Evolutionary conservation across 1,140 invertebrate species (phyloP), one percentile per base, ranked within the genome.

Genomic region (Nasonia longicornis): DNA sequence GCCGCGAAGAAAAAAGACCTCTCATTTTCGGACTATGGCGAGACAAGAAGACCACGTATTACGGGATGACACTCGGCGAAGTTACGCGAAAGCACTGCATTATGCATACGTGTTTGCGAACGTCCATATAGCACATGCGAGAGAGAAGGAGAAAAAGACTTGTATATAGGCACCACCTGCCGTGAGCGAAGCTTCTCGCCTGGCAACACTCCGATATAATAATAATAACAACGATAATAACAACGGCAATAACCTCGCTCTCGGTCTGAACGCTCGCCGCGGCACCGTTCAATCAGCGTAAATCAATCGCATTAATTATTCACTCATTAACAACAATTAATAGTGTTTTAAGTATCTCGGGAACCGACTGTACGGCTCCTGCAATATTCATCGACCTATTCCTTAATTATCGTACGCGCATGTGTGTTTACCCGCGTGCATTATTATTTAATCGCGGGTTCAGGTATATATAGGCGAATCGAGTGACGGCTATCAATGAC

Each of bases 281-380:
- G 26, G 26, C 26, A 26, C 31, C 31, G 4, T n/a, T n/a, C 69
- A 11, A 58, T n/a, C 52, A n/a, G 52, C 20, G 6, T n/a, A n/a
- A 42, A 71, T 71, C 69, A 35, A 71, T 71, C 35, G 14, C 35
- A 71, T 71, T n/a, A 71, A 42, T 71, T 71, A 71, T 71, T 71
- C 14, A 71, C 66, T 3, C 11, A 67, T 31, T 29, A 26, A 16
- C 22, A 67, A 67, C 66, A 67, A 67, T 67, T 67, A 67, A 67
- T 29, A 14, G 66, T 26, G 29, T 67, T 67, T 29, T 29, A 31
- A 67, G 35, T 38, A 10, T 67, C 64, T 67, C 12, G 11, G 12
- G 22, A 31, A 8, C 29, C 2, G 22, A 29, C 22, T 67, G 10
- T 11, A 16, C 26, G 4, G 22, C 64, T 26, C 64, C 16, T 67